A percentile compares a stretch with the other conserved stretches of the same genome.
phyloP scores from a whole-genome alignment of 2,797 vertebrate genomes.

The Leptatherina wallacei region DNA sequence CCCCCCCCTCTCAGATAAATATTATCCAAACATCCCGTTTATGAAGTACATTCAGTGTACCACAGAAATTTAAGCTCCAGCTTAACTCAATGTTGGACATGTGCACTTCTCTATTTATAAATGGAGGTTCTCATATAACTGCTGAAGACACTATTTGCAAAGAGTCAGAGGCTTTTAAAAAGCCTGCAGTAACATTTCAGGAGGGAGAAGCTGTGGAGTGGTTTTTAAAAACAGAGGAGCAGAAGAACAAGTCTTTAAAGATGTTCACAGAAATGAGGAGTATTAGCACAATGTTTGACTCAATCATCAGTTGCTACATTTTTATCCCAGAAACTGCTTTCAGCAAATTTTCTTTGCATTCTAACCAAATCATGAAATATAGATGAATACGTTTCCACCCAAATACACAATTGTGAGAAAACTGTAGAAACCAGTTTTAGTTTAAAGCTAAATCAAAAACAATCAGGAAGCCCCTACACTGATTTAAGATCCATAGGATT shows the following conservation, averaged over 20 bases:
- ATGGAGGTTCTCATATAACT: slow-evolving; percentile 27
- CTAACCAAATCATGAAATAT: slow-evolving; percentile 4
- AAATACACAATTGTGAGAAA: slow-evolving; percentile 4
- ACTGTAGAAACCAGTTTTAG: background rate
- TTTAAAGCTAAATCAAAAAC: slow-evolving; percentile 11
- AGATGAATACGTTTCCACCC: slow-evolving; percentile 15
- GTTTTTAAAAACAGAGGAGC: slow-evolving; percentile 29
- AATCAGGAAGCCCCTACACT: slow-evolving; percentile 4
- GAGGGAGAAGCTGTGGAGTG: slow-evolving; percentile 52
- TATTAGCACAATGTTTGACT: background rate
- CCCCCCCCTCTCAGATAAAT: slow-evolving; percentile 14
- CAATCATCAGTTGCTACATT: background rate
- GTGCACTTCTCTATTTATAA: slow-evolving; percentile 27
- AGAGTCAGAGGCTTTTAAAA: slow-evolving; percentile 32
- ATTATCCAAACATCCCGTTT: slow-evolving; percentile 30
- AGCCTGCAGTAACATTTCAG: slow-evolving; percentile 48
- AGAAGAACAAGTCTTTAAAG: slow-evolving; percentile 69
- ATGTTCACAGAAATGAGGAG: slow-evolving; percentile 22
- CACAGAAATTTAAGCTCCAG: slow-evolving; percentile 4
- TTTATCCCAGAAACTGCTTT: background rate
- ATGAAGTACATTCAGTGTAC: slow-evolving; percentile 2
- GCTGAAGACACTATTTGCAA: slow-evolving; percentile 30
- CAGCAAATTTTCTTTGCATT: background rate
- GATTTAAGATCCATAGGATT: slow-evolving; percentile 55
- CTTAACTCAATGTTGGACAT: slow-evolving; percentile 6